A percentile compares a stretch with the other conserved stretches of the same genome.
Conservation (phyloP, 1,140 invertebrate species). For the Drosophila tsacasi region DNA sequence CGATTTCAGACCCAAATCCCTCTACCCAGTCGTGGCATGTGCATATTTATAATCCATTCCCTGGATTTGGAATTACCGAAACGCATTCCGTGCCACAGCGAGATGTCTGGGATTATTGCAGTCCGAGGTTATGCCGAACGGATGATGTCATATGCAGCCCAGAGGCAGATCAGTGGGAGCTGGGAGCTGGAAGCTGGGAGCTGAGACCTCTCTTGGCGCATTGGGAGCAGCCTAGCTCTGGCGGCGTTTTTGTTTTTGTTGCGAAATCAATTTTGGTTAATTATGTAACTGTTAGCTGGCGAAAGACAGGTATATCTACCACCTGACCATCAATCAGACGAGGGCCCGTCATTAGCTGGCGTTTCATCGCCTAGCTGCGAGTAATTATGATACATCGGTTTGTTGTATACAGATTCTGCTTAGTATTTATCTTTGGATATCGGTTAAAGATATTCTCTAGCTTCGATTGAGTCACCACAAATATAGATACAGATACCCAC, state of each 20-base stretch:
- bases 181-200: constrained; percentile 8
- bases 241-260: constrained; percentile 26
- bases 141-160: constrained; percentile 53
- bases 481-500: constrained; percentile 1
- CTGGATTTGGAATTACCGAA: constrained; percentile 64
- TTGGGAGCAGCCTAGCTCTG: constrained; percentile 59
- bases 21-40: neutral
- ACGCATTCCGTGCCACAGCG: constrained; percentile 68
- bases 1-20: constrained; percentile 18
- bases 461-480: neutral
- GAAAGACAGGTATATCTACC: constrained; percentile 2
- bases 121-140: constrained; percentile 3
- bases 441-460: neutral
- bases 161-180: constrained; percentile 4
- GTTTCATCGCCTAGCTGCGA: constrained; percentile 19
- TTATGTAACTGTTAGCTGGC: constrained; percentile 66
- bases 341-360: constrained; percentile 40
- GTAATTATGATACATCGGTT: neutral
- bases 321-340: constrained; percentile 40
- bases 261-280: constrained; percentile 69
- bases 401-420: neutral
- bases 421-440: neutral
- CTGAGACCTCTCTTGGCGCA: constrained; percentile 19
- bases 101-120: constrained; percentile 37
- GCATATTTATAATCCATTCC: constrained; percentile 64